Evolutionary conservation across 2,113 vertebrate species (phyloP).

Genomic region (Onychostoma macrolepis): DNA sequence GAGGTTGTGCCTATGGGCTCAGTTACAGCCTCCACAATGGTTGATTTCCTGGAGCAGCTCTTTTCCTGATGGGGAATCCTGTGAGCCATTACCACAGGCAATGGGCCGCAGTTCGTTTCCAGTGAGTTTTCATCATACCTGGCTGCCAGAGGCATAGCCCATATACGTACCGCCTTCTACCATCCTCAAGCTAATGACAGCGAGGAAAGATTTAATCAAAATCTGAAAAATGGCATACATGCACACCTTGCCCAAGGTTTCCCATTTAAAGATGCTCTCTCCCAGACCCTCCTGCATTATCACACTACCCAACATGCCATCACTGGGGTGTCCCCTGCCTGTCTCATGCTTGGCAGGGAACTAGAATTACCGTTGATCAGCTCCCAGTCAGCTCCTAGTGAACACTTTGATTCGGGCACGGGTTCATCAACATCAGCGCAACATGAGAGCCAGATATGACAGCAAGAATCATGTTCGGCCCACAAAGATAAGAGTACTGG

Average conservation of each 20-base stretch:
- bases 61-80: neutral
- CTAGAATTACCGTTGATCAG: neutral
- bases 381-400: neutral
- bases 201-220: too few species aligned
- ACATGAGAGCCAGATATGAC: neutral
- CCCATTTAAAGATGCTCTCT: neutral
- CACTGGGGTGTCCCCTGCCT: neutral
- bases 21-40: neutral
- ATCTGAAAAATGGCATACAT: neutral
- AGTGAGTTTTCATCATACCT: too few species aligned
- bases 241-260: neutral
- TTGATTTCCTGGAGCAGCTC: neutral
- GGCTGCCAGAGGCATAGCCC: too few species aligned
- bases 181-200: too few species aligned
- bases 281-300: neutral
- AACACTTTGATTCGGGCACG: neutral
- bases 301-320: neutral
- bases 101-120: neutral
- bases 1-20: neutral
- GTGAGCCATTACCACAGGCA: neutral
- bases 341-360: neutral
- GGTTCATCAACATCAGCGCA: neutral
- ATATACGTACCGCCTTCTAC: too few species aligned
- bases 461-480: neutral
- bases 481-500: neutral